phyloP scores from a whole-genome alignment of 2,113 vertebrate genomes.

The Chionomys nivalis region DNA sequence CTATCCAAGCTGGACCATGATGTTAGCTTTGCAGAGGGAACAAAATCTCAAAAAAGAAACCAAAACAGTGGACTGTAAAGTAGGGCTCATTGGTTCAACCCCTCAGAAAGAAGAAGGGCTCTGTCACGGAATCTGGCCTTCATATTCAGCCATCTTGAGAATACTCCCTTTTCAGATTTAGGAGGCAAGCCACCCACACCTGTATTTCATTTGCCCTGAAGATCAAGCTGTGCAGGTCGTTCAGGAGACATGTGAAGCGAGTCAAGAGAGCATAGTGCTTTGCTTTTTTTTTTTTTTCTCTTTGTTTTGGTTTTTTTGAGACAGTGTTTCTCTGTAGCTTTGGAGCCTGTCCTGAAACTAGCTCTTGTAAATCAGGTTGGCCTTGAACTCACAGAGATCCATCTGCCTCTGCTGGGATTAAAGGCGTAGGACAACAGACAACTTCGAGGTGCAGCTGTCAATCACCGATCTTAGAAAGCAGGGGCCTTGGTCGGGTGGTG shows the following conservation, averaged over 20 bases:
- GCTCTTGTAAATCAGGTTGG: no score
- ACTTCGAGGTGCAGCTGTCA: fast-evolving
- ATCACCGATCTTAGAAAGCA: background rate
- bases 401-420: no score
- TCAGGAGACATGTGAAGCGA: no score
- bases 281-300: no score
- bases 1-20: background rate
- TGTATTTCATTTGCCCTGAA: background rate
- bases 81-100: background rate
- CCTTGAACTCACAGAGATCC: no score
- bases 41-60: background rate
- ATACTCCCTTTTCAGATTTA: background rate
- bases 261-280: no score
- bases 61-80: background rate
- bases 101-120: background rate
- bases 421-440: no score
- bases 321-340: no score
- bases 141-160: background rate
- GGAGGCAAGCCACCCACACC: background rate
- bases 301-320: no score
- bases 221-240: no score
- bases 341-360: no score
- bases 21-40: background rate
- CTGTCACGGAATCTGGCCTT: background rate
- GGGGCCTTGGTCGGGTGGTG: no score